Base-by-base conservation (phyloP, 2,888 invertebrate genomes). In the Troilus luridus region DNA sequence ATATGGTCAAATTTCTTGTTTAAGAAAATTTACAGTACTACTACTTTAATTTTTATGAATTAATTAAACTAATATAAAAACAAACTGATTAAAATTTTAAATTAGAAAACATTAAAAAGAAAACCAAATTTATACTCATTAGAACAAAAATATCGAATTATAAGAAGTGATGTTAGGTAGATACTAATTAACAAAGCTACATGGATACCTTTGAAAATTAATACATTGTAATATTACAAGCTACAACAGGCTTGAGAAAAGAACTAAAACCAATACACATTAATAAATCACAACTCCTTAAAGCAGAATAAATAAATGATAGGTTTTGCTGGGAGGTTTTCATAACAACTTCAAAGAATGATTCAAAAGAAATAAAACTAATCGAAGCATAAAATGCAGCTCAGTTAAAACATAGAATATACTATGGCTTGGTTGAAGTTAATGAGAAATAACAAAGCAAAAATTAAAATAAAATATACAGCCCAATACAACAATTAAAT, bases 401-500 rank as follows among this genome's bases (percentile, higher is more conserved):
- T 41, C 5, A 77, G 41, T 77, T 77, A 41, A 6, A 77, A 77
- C 10, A 41, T 41, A 41, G 27, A 41, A 41, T 8, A 77, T 17
- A 77, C 72, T 1, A 19, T 19, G 8, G 41, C 17, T 67, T 24
- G 41, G 17, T 77, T 12, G 17, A 19, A 41, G 17, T 24, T 0
- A 0, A 41, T 27, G 19, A 77, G 41, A 27, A 77, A 8, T 41
- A 41, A 41, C 27, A 41, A 9, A 6, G 9, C 17, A 77, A 41
- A 41, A 77, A 77, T 77, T 77, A 77, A 19, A 77, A 77, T 77
- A 77, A 41, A 77, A 77, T 41, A 6, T 77, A 77, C 72, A 41
- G 72, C 81, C 24, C 81, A 89, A 64, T 89, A 91, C 59, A 91
- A 64, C 64, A 88, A 90, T 88, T 90, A 90, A 91, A 91, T 88